Conservation (phyloP, 2,888 invertebrate genomes). For the Notodonta ziczac region DNA sequence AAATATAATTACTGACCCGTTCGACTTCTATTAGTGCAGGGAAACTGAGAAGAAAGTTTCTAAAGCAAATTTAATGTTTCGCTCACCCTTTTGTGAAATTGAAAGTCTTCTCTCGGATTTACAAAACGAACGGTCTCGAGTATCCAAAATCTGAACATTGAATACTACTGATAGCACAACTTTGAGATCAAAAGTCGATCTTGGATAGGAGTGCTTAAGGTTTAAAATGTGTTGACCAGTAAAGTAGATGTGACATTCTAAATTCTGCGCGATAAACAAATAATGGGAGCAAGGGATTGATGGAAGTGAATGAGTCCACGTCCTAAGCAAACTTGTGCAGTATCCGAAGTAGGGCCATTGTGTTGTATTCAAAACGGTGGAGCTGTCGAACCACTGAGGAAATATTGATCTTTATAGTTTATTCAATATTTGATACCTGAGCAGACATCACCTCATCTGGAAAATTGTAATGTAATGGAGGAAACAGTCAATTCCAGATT, state of each 20-base stretch:
- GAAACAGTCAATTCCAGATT: constrained; percentile 15
- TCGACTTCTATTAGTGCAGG: constrained; percentile 32
- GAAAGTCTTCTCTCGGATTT: constrained; percentile 54
- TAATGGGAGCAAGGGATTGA: constrained; percentile 75
- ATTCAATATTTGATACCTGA: constrained; percentile 48
- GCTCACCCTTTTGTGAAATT: constrained; percentile 54
- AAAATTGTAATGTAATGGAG: constrained; percentile 34
- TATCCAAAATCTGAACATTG: constrained; percentile 51
- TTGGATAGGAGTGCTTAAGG: constrained; percentile 43
- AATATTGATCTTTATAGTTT: constrained; percentile 61
- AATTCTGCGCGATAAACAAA: constrained; percentile 61
- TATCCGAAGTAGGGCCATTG: constrained; percentile 63
- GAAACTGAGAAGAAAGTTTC: constrained; percentile 37
- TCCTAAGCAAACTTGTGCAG: constrained; percentile 76
- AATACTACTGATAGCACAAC: constrained; percentile 26
- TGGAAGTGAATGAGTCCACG: constrained; percentile 69
- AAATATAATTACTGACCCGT: constrained; percentile 30
- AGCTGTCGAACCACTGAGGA: constrained; percentile 47
- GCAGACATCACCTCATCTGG: constrained; percentile 31
- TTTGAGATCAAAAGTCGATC: constrained; percentile 36
- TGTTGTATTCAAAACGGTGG: constrained; percentile 59
- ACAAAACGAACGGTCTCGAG: constrained; percentile 50
- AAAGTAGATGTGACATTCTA: constrained; percentile 53
- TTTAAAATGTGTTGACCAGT: constrained; percentile 39
- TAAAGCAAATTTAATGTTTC: constrained; percentile 48